These are phyloP conservation scores for Sarcophaga carnaria DNA, from an alignment of 2,888 invertebrate genomes.

Conservation along the genomic window DNA sequence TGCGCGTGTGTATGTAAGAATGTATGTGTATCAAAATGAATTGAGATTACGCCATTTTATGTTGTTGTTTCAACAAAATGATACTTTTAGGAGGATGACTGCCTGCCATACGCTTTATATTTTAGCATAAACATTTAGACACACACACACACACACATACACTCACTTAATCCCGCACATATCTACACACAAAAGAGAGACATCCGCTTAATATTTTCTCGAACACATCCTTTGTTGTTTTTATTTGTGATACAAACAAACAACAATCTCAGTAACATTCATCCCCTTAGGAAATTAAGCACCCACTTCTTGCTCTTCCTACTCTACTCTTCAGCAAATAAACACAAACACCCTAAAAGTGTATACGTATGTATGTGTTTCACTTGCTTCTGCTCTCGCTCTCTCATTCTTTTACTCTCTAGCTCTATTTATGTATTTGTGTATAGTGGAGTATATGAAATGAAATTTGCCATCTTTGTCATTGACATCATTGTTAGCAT, in stretches of 20 bases:
- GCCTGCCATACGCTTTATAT: conserved; percentile 50
- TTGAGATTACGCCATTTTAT: conserved; percentile 70
- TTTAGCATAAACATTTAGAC: conserved; percentile 35
- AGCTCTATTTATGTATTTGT: background rate
- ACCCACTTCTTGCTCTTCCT: conserved; percentile 66
- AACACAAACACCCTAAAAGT: background rate
- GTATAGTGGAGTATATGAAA: background rate
- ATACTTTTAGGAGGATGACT: conserved; percentile 59
- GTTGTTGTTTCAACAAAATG: conserved; percentile 68
- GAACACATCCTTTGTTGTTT: conserved; percentile 70
- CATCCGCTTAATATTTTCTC: conserved; percentile 69
- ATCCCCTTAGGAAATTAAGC: conserved; percentile 70
- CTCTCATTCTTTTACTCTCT: conserved; percentile 17
- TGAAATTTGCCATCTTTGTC: conserved; percentile 29
- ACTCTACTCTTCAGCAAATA: background rate
- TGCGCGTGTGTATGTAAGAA: background rate
- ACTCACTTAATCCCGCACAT: conserved; percentile 20
- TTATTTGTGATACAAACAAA: conserved; percentile 60
- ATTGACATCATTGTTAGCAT: background rate
- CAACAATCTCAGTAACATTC: conserved; percentile 67
- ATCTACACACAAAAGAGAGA: conserved; percentile 36
- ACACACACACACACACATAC: conserved; percentile 24
- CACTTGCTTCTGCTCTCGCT: too few species aligned
- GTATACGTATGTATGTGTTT: background rate
- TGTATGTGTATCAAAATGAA: conserved; percentile 54